Base-by-base conservation (phyloP, 2,888 invertebrate genomes). In the Tiliacea citrago region DNA sequence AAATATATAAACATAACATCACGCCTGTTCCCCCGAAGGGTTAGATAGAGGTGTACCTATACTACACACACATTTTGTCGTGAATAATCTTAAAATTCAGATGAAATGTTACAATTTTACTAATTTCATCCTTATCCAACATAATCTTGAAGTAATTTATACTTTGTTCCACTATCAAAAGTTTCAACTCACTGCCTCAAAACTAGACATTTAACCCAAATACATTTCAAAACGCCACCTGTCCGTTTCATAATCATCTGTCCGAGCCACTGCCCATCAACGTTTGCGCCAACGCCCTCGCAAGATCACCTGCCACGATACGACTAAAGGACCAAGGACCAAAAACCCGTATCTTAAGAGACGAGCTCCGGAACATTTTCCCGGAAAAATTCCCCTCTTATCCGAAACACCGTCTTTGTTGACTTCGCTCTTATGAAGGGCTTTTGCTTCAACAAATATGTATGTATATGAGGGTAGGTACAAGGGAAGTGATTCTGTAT, bases 231-330 rank as follows among this genome's bases (percentile, higher is more conserved):
- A 77, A 55, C 53, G 60, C 24, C 63, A 49, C 47, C 71, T 79
- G 74, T 67, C 66, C 8, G 12, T 60, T 35, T 16, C 7, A 47
- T 29, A 12, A 16, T 63, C 69, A 62, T 47, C 66, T 74, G 68
- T 63, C 69, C 21, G 45, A 74, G 55, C 24, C 68, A 70, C 79
- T 74, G 62, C 53, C 67, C 63, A 75, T 74, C 72, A 71, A 72
- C 77, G 24, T 74, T 51, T 68, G 49, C 58, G 57, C 67, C 53
- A 39, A 87, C 86, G 67, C 87, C 79, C 80, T 67, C 47, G 47
- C 29, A 35, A 78, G 83, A 82, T 86, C 79, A 75, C 68, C 80
- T 82, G 75, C 61, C 71, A 68, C 35, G 77, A 85, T 85, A 83
- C 58, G 68, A 49, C 63, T 16, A 58, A 73, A 78, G 53, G 29